Base-by-base conservation (phyloP, 2,888 invertebrate genomes). In the Drosophila affinis region DNA sequence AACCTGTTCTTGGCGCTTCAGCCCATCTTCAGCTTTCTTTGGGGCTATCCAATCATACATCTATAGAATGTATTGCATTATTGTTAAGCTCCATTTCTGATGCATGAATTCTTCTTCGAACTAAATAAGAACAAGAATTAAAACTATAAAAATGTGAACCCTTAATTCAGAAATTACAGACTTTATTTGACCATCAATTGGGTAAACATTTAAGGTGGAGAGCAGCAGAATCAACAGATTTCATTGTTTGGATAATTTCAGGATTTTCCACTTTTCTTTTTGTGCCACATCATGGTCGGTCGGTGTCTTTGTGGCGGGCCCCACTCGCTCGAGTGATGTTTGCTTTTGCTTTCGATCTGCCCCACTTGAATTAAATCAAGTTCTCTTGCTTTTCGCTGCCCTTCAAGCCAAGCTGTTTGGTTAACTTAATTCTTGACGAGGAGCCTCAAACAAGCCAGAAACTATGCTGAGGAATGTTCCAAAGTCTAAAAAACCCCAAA, bases 281-380 rank as follows among this genome's bases (percentile, higher is more conserved):
- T 80, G 24, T 87, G 87, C 81, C 68, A 62, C 55, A 78, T 81
- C 87, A 81, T 78, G 86, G 83, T 86, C 81, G 86, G 83, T 86
- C 81, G 81, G 87, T 80, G 71, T 83, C 81, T 80, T 83, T 86
- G 60, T 61, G 61, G 60, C 58, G 61, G 17, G 17, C 49, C 59
- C 79, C 72, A 72, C 57, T 77, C 77, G 70, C 57, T 77, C 77
- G 70, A 78, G 57, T 68, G 64, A 62, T 82, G 79, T 75, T 79
- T 69, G 60, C 76, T 82, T 77, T 82, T 71, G 71, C 73, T 71
- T 71, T 71, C 71, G 71, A 71, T 72, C 65, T 59, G 73, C 65
- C 67, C 65, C 67, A 73, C 55, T 65, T 53, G 67, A 63, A 71
- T 71, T 69, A 68, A 68, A 69, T 60, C 70, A 12, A 68, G 32